phyloP scores from a whole-genome alignment of 2,797 vertebrate genomes.

The Pseudopleuronectes americanus region DNA sequence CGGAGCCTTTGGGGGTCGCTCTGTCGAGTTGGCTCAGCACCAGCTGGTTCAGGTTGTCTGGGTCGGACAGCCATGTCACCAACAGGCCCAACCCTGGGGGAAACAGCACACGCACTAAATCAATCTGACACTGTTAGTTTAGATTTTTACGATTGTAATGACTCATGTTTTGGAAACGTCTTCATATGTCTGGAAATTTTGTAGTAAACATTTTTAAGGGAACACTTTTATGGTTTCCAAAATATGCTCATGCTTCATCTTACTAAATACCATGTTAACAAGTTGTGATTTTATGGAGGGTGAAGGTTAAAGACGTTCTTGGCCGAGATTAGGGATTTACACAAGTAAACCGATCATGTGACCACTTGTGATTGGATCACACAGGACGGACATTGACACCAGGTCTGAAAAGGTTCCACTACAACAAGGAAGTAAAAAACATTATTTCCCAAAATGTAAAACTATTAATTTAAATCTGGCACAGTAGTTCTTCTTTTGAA shows the following conservation, averaged over 20 bases:
- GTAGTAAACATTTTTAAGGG: not conserved
- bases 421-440: not conserved
- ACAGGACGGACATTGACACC: too few relatives aligned
- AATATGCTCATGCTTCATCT: not conserved
- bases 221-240: not conserved
- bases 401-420: not conserved
- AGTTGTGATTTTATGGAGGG: not conserved
- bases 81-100: conserved; percentile 75
- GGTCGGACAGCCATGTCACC: conserved; percentile 82
- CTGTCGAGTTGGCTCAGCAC: conserved; percentile 80
- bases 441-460: not conserved
- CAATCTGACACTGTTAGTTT: not conserved
- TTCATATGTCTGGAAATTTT: not conserved
- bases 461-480: not conserved
- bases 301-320: not conserved
- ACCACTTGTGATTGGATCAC: too few relatives aligned
- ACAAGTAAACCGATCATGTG: not conserved
- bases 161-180: not conserved
- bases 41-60: conserved; percentile 85
- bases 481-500: not conserved
- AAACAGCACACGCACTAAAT: conserved; percentile 16
- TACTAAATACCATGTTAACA: too few relatives aligned
- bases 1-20: conserved; percentile 55
- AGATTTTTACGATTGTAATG: not conserved
- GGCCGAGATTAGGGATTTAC: not conserved